Base-by-base conservation (phyloP, 2,888 invertebrate species). In the Leptinotarsa juncta region DNA sequence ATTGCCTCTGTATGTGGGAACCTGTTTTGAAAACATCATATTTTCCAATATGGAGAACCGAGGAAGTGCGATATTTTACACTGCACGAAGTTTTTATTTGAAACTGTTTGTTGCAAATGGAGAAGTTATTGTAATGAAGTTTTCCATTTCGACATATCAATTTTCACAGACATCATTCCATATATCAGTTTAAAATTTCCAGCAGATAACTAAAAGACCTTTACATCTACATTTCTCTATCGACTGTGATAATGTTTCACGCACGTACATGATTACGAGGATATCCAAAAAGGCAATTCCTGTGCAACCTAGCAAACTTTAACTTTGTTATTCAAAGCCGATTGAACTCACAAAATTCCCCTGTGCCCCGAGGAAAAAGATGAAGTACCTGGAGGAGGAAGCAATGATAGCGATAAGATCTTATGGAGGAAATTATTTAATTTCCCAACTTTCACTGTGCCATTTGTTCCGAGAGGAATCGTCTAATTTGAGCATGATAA, bases 331-430 rank as follows among this genome's bases (percentile, higher is more conserved):
- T 57, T 57, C 57, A 23, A 57, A 57, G 20, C 23, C 57, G 26
- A 57, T 23, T 57, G 23, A 57, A 57, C 57, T 57, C 23, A 23
- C 26, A 5, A 23, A 23, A 57, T 57, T 23, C 26, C 57, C 57
- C 4, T 57, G 57, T 57, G 57, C 12, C 57, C 20, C 57, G 20
- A 12, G 14, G 23, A 57, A 57, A 57, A 57, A 57, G 57, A 57
- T 57, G 57, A 57, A 57, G 57, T 57, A 57, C 57, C 57, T 57
- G 57, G 23, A 57, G 57, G 15, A 57, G 57, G 57, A 57, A 57
- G 16, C 57, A 57, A 23, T 57, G 57, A 57, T 23, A 16, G 26
- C 57, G 57, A 57, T 57, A 57, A 26, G 15, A 23, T 57, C 23
- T 57, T 23, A 23, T 15, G 20, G 26, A 16, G 57, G 57, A 57